A percentile compares a stretch with the other conserved stretches of the same genome.
Conservation (phyloP, 2,113 vertebrate genomes). For the Bubo blakistoni region DNA sequence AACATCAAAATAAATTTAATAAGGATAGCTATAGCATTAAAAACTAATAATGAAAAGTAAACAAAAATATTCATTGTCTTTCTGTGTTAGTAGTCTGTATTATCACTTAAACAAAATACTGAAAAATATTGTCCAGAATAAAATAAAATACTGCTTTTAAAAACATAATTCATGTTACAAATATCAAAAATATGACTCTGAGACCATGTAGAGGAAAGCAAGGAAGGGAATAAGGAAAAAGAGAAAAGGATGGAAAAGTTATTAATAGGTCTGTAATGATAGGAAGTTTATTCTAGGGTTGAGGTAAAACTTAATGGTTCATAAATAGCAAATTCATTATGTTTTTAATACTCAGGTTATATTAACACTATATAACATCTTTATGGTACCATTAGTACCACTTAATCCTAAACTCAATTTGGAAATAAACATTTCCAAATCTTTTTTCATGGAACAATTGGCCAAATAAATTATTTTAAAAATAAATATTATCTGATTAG, state of each 20-base stretch:
- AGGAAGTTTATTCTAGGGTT: conserved; percentile 70
- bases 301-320: conserved; percentile 76
- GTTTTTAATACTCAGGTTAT: conserved; percentile 76
- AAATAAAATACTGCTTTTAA: not conserved
- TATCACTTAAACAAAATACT: not conserved
- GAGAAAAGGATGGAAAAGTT: not conserved
- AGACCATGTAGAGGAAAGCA: not conserved
- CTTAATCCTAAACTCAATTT: conserved; percentile 59
- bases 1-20: not conserved
- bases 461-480: conserved; percentile 61
- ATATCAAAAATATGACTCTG: not conserved
- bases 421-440: conserved; percentile 68
- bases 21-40: not conserved
- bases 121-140: not conserved
- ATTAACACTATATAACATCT: conserved; percentile 77
- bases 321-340: conserved; percentile 79
- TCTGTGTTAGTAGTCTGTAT: not conserved
- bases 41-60: not conserved
- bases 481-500: conserved; percentile 66
- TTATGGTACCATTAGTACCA: conserved; percentile 71
- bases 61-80: not conserved
- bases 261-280: conserved; percentile 68
- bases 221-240: not conserved
- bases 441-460: conserved; percentile 60
- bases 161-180: not conserved